Evolutionary conservation across 2,113 vertebrate species (phyloP), one percentile per base, ranked within the genome.

Genomic region (Pygathrix nemaeus): DNA sequence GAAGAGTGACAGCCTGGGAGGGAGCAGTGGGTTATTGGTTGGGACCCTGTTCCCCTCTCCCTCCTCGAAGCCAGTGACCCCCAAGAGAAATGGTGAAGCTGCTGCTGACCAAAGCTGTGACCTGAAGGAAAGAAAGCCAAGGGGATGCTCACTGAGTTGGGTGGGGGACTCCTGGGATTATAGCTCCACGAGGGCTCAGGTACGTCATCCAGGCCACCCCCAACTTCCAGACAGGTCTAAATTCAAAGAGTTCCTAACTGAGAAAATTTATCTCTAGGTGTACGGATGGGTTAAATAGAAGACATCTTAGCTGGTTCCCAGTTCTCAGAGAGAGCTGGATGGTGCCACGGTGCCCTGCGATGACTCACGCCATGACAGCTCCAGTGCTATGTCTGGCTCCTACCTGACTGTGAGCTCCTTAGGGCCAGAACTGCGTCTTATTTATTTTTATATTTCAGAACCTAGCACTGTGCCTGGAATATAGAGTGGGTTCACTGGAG

Each of bases 311-410:
- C 75, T 35, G 35, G 32, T 32, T 68, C n/a, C 89, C 0, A 4
- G 35, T 72, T 66, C 48, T 89, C n/a, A 64, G 32, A 68, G 61
- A 72, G 45, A 17, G 16, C 14, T 79, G 35, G 59, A 38, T 6
- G 25, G 0, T 70, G 25, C 6, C 25, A 10, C 1, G 17, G 12
- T 32, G 17, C 8, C 45, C 18, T 27, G 4, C 1, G 27, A 18
- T 23, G 59, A 35, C n/a, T 45, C 20, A 38, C n/a, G 30, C 64
- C 81, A 23, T 1, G 48, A 73, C 43, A 59, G n/a, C 38, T 55
- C 20, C 13, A 20, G 84, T 38, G 64, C 57, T 0, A 4, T n/a
- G 61, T 57, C 81, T 52, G 57, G 43, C n/a, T 50, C 21, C 64
- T 45, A n/a, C 8, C 48, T 82, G 68, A 88, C 12, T 14, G 25